Evolutionary conservation across 2,113 vertebrate species (phyloP).

Genomic region (Myiagra hebetior): DNA sequence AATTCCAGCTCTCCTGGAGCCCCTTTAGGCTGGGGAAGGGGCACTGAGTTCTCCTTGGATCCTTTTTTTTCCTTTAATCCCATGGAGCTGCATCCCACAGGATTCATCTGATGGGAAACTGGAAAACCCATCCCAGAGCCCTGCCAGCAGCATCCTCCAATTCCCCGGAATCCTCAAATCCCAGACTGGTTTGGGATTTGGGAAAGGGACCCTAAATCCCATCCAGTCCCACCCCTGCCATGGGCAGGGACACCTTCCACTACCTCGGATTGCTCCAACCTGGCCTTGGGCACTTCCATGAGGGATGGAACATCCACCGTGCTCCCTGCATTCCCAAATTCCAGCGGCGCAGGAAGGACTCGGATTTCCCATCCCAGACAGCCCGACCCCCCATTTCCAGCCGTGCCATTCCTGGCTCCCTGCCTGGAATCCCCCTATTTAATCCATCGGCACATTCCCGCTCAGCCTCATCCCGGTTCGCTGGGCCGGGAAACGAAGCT

Average conservation of each 20-base stretch:
- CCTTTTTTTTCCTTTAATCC: not conserved
- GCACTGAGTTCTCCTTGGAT: rapidly evolving
- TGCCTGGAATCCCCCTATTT: rapidly evolving
- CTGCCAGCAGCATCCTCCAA: not conserved
- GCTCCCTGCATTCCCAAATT: rapidly evolving
- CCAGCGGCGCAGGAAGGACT: rapidly evolving
- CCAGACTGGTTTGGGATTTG: no score
- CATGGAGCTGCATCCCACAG: not conserved
- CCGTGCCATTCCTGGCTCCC: rapidly evolving
- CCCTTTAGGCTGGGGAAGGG: rapidly evolving
- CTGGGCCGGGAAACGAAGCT: not conserved
- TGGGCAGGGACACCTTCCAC: not conserved
- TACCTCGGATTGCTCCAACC: rapidly evolving
- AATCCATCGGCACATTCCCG: not conserved
- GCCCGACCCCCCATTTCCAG: rapidly evolving
- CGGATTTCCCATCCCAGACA: not conserved
- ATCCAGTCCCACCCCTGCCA: not conserved
- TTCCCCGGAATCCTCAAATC: not conserved
- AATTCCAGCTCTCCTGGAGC: not conserved
- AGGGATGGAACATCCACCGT: not conserved
- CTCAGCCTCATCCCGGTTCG: rapidly evolving
- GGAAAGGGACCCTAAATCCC: not conserved
- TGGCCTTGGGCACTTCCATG: not conserved
- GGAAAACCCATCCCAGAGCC: not conserved
- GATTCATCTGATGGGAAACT: not conserved